Base-by-base conservation (phyloP, 1,140 invertebrate species). In the Eupristina koningsbergeri region DNA sequence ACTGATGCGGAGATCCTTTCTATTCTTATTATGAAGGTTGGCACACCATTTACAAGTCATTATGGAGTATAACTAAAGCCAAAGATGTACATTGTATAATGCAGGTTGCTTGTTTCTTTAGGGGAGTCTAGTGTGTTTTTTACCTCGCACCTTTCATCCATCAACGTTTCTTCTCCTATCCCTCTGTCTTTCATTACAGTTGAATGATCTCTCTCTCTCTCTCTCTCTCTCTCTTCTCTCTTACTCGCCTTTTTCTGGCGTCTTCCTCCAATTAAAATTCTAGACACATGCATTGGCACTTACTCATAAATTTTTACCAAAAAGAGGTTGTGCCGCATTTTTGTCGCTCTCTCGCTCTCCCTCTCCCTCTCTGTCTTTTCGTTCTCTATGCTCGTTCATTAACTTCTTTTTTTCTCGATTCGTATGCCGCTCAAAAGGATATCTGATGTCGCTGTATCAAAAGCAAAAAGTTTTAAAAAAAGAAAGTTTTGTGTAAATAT, bases 251-350 rank as follows among this genome's bases (percentile, higher is more conserved):
- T 29, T 53, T 47, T 29, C 6, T 19, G 19, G 45, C n/a, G 22
- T 47, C 80, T 50, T 47, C n/a, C 81, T 53, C 53, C 74, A 78
- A 83, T 83, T 78, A 83, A 67, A 63, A 83, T 83, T 83, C 81
- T 50, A 71, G 47, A 78, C 47, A 61, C 75, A 47, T 34, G 81
- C 80, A 76, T 64, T 74, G 61, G 58, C 61, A 82, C 75, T 83
- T 83, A 74, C 81, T 83, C 73, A 17, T 64, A 64, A 15, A 34
- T 69, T 77, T 81, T 50, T 75, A 83, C 75, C 74, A 47, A 83
- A 83, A 83, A 64, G 36, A 13, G 36, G 53, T 63, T 53, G 45
- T 17, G 50, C 26, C 26, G 75, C 81, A 50, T 64, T 77, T 78
- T 69, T 71, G 31, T 77, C 34, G 29, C 29, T 39, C 58, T 36